Evolutionary conservation across 2,797 vertebrate species (phyloP), one percentile per base, ranked within the genome.

Genomic region (Melanotaenia parkinsoni): DNA sequence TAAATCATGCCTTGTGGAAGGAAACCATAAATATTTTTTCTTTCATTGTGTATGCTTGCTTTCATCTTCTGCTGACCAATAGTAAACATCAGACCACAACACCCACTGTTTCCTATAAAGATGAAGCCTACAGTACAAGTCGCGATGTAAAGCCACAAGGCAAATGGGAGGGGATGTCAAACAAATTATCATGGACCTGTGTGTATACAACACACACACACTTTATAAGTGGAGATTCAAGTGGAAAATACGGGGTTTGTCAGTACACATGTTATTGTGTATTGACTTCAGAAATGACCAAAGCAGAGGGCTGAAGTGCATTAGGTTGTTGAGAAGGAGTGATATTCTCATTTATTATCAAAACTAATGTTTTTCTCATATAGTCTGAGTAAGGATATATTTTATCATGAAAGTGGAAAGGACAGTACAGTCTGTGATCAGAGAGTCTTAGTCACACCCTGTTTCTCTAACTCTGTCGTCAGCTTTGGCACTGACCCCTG

Each of bases 171-270:
- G 86, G 79, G 83, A 92, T 85, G 89, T 92, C 92, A 94, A 93
- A 94, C 91, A 94, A 93, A 94, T 93, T 87, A 93, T 93, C 50
- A 93, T 87, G 85, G 86, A 88, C 82, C 81, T 87, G 73, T 91
- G 87, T 90, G 85, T 90, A 79, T 86, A 87, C 80, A 86, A 58
- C 63, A 56, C 58, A 74, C 73, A 70, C 57, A 3, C 58, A 76
- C 58, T 69, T 32, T 7, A 77, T 50, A 24, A 24, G 26, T 58
- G 35, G 56, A 69, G n/a, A 72, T 58, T 57, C 65, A 54, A 81
- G 77, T 81, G 80, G 77, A 83, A 87, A 84, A 81, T 68, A 68
- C 33, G 8, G 70, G 67, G 64, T 58, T 64, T 80, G 69, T 76
- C 70, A 57, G 83, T 77, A 86, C 74, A 91, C 91, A 93, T 93